Base-by-base conservation (phyloP, 2,113 vertebrate species). In the Felis chaus region DNA sequence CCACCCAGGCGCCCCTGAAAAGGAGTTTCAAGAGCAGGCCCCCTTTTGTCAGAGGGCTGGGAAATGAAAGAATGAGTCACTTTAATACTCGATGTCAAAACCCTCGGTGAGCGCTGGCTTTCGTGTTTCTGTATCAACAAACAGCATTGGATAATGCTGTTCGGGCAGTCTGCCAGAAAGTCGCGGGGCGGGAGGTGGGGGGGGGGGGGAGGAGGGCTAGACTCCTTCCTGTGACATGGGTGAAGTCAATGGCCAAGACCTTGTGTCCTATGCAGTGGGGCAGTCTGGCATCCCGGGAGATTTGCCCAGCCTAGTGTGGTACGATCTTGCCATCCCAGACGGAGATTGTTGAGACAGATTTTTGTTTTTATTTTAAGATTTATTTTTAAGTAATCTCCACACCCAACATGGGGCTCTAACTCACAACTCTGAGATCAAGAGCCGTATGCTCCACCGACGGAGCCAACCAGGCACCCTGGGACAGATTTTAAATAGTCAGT, bases 41-140 rank as follows among this genome's bases (percentile, higher is more conserved):
- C 86, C 86, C 31, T 92, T 88, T 61, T 84, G 63, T 90, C 94
- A 50, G 23, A 45, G 48, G 84, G 94, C 95, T 92, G 65, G 71
- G 94, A 96, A 96, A 90, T 68, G 41, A 55, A 66, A 96, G 83
- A 83, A 94, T 97, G 96, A 97, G 76, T 97, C 96, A 94, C 87
- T 90, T 80, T 41, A 84, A 89, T 66, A 48, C 87, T 92, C 53
- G 41, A 95, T 97, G 95, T 96, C 94, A 92, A 85, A 96, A 57
- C 68, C 65, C 92, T 92, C 81, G 74, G 74, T 95, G 94, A 92
- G 73, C 78, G 87, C 91, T 57, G 68, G 85, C 84, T 91, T 89
- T 81, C 12, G 39, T 66, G 74, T 93, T 96, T 93, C 94, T 95
- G 95, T 94, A 89, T 94, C 89, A 96, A 95, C 80, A 96, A 95